A percentile compares a stretch with the other conserved stretches of the same genome.
These are phyloP conservation scores for Diorhabda elongata DNA, from an alignment of 1,140 invertebrate genomes.

Conservation along the genomic window DNA sequence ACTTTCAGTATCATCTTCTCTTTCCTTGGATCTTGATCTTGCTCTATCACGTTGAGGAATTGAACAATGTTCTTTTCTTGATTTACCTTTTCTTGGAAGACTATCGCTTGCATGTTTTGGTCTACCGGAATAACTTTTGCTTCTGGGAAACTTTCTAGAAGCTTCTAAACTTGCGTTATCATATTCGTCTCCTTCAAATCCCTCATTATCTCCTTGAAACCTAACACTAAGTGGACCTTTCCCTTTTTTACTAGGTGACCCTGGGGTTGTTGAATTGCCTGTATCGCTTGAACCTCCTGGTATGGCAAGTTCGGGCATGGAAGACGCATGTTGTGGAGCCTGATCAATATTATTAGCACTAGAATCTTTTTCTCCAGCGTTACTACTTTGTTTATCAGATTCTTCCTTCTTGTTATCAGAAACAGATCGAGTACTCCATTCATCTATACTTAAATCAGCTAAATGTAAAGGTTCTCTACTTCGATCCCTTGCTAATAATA, in stretches of 20 bases:
- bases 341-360: constrained; percentile 22
- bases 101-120: constrained; percentile 37
- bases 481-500: constrained; percentile 56
- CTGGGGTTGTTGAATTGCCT: constrained; percentile 33
- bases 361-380: constrained; percentile 22
- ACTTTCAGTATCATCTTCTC: constrained; percentile 63
- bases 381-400: constrained; percentile 25
- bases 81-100: constrained; percentile 36
- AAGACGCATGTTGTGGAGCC: constrained; percentile 54
- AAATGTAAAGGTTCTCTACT: constrained; percentile 57
- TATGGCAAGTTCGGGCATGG: constrained; percentile 60
- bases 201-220: constrained; percentile 61
- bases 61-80: constrained; percentile 38
- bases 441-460: constrained; percentile 50
- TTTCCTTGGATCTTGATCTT: constrained; percentile 18
- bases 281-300: constrained; percentile 31
- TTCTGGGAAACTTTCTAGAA: constrained; percentile 45
- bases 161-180: constrained; percentile 42
- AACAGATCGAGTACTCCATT: constrained; percentile 44
- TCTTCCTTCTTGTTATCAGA: constrained; percentile 36
- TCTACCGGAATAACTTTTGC: constrained; percentile 44
- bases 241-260: constrained; percentile 40
- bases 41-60: constrained; percentile 35
- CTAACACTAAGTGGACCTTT: constrained; percentile 54
- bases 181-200: constrained; percentile 54